These are phyloP conservation scores for Pristis pectinata DNA, from an alignment of 2,797 vertebrate genomes.

Conservation along the genomic window DNA sequence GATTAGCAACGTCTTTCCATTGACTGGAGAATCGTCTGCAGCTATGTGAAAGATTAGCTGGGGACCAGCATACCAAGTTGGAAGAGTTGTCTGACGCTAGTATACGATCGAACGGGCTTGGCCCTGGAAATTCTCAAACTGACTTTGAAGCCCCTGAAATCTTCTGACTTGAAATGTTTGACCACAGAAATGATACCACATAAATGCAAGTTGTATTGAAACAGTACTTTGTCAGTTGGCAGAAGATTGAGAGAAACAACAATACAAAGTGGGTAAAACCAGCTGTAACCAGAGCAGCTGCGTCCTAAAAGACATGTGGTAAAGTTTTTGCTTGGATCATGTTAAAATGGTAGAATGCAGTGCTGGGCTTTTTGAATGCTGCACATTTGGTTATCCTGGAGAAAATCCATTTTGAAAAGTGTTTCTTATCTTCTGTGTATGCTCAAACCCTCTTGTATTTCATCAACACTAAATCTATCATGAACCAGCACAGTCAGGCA, in stretches of 20 bases:
- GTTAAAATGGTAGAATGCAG: too few relatives aligned
- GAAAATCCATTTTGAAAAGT: too few relatives aligned
- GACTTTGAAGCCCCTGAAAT: not conserved
- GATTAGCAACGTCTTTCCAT: too few relatives aligned
- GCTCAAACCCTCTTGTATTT: not conserved
- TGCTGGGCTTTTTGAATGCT: too few relatives aligned
- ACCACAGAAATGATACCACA: not conserved
- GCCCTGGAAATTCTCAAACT: not conserved
- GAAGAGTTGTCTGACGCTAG: not conserved
- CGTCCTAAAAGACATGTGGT: not conserved
- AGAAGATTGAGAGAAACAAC: not conserved
- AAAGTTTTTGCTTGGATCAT: too few relatives aligned
- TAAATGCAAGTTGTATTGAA: not conserved
- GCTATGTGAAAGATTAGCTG: not conserved
- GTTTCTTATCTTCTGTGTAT: not conserved
- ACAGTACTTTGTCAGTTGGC: not conserved
- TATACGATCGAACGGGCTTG: not conserved
- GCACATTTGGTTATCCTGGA: too few relatives aligned
- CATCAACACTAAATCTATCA: too few relatives aligned
- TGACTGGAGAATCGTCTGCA: not conserved
- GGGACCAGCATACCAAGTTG: too few relatives aligned
- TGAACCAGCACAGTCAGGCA: not conserved
- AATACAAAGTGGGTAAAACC: not conserved
- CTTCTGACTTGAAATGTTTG: not conserved
- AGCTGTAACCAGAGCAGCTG: not conserved